Base-by-base conservation (phyloP, 2,113 vertebrate species). In the Periophthalmodon schlosseri region DNA sequence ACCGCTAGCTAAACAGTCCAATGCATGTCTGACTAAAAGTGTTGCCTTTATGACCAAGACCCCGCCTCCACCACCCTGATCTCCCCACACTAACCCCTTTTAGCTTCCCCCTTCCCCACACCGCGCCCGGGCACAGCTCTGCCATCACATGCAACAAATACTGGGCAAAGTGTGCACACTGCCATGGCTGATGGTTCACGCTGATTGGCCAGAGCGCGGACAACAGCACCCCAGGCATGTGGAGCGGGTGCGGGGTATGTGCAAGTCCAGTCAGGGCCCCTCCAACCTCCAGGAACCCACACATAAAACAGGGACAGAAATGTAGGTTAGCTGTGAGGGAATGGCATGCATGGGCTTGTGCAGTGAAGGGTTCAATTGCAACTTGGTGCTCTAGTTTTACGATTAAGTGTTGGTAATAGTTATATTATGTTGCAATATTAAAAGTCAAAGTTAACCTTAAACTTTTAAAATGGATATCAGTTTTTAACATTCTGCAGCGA, bases 151-250 rank as follows among this genome's bases (percentile, higher is more conserved):
- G 81, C 68, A 73, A 71, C 61, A 83, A 74, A 84, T 74, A 70
- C 76, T 67, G 71, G 24, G 60, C 69, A 44, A 44, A 44, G 56
- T 67, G 78, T 69, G 73, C 76, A 58, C 52, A 74, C 78, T 73
- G 20, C 28, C 74, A 75, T 33, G 64, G 82, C 75, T 90, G 73
- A 64, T 18, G 39, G 88, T 87, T 84, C 82, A 73, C 79, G 76
- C 70, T 23, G 75, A 70, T 68, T 81, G 81, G 76, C 74, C 23
- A 20, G 6, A 49, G 58, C 79, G 76, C 77, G 46, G 60, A 68
- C 68, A 61, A 70, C 63, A 66, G 63, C 77, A 72, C 73, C 72
- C 57, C 63, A 58, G 69, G 81, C 79, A 85, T 80, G 76, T 78
- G 68, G 72, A 34, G 28, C 28, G 57, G 66, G 61, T 65, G 73